Percentiles rank a stretch among this genome's conserved stretches.
Conservation (phyloP, 2,888 invertebrate genomes). For the Drosophila fungiperda region DNA sequence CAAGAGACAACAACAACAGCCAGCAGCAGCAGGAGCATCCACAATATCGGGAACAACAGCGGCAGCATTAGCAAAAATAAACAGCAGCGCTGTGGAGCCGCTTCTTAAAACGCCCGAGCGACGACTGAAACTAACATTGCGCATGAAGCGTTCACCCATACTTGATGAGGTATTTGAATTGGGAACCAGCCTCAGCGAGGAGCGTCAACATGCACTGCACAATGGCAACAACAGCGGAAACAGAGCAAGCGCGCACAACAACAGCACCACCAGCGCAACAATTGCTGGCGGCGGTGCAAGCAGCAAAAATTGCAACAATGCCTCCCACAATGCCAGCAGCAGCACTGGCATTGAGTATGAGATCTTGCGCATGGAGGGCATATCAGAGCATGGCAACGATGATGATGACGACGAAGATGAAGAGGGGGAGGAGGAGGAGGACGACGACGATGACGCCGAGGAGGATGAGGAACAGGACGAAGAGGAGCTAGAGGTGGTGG, state of each 20-base stretch:
- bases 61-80: conserved; percentile 11
- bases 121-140: conserved; percentile 91
- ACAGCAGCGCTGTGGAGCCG: conserved; percentile 66
- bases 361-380: conserved; percentile 92
- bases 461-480: conserved; percentile 7
- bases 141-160: conserved; percentile 94
- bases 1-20: conserved; percentile 55
- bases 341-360: conserved; percentile 89
- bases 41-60: conserved; percentile 12
- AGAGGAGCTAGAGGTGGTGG: conserved; percentile 7
- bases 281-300: conserved; percentile 4
- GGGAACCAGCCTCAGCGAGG: conserved; percentile 89
- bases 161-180: conserved; percentile 94
- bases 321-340: conserved; percentile 11
- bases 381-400: conserved; percentile 85
- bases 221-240: conserved; percentile 42
- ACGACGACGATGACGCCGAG: conserved; percentile 19
- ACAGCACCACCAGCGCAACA: neutral
- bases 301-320: conserved; percentile 42
- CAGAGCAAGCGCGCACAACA: neutral
- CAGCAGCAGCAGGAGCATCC: conserved; percentile 28
- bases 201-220: conserved; percentile 80
- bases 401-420: conserved; percentile 66
- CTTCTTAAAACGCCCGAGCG: conserved; percentile 85
- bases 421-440: conserved; percentile 16